A percentile compares a stretch with the other conserved stretches of the same genome.
These are phyloP conservation scores for Heptranchias perlo DNA, from an alignment of 2,113 vertebrate species.

Conservation along the genomic window DNA sequence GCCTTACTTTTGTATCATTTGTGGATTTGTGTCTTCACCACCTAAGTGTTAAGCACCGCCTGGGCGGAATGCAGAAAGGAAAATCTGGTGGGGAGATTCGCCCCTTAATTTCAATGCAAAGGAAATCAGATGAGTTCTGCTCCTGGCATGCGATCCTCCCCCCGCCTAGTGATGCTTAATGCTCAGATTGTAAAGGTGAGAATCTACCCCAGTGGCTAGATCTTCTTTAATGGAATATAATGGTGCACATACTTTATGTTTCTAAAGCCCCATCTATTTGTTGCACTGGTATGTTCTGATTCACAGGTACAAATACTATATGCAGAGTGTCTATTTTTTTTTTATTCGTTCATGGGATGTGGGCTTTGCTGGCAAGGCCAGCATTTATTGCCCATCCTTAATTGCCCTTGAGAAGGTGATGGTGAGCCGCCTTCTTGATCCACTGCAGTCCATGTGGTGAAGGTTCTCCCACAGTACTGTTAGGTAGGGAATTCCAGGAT, in stretches of 20 bases:
- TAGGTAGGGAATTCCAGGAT: too few relatives aligned
- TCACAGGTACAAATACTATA: not conserved
- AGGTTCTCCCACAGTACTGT: too few relatives aligned
- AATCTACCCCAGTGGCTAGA: not conserved
- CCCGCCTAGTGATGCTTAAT: not conserved
- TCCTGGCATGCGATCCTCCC: too few relatives aligned
- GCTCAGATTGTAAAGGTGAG: not conserved
- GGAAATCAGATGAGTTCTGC: not conserved
- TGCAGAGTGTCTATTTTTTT: too few relatives aligned
- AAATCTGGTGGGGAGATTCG: not conserved
- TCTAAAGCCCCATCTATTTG: not conserved
- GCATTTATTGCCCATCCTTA: too few relatives aligned
- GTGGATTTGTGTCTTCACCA: not conserved
- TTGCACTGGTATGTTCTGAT: not conserved
- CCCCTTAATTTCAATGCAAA: not conserved
- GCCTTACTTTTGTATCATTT: too few relatives aligned
- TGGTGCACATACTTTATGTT: not conserved
- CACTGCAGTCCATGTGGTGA: too few relatives aligned
- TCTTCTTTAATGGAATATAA: not conserved
- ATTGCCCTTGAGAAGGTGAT: too few relatives aligned
- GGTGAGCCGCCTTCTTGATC: too few relatives aligned
- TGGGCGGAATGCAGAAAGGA: not conserved
- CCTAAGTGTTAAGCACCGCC: not conserved
- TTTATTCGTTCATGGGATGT: too few relatives aligned
- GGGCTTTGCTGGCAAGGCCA: too few relatives aligned